Evolutionary conservation across 2,888 invertebrate species (phyloP).

Genomic region (Andrena haemorrhoa): DNA sequence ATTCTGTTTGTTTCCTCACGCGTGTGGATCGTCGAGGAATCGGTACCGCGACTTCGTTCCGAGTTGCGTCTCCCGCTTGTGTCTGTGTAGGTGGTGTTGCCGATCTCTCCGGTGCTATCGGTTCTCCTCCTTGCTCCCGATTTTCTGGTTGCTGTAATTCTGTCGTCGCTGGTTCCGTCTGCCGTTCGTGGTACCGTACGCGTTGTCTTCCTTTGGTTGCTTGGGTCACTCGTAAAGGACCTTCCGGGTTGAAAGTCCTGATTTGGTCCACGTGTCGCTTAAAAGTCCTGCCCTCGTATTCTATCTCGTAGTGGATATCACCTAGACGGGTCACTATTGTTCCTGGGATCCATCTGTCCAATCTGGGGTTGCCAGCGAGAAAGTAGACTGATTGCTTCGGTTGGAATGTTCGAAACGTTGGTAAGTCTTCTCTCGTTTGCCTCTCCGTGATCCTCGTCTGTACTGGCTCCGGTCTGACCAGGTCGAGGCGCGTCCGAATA

Average conservation of each 20-base stretch:
- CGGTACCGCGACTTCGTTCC: too few species aligned
- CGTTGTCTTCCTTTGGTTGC: too few species aligned
- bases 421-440: not conserved
- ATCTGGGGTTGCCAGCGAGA: not conserved
- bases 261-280: constrained; percentile 1
- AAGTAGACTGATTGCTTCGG: not conserved
- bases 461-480: constrained; percentile 22
- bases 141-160: too few species aligned
- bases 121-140: too few species aligned
- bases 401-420: not conserved
- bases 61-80: too few species aligned
- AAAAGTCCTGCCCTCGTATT: not conserved
- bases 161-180: too few species aligned
- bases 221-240: too few species aligned
- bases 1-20: too few species aligned
- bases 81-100: too few species aligned
- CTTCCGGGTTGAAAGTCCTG: not conserved
- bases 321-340: not conserved
- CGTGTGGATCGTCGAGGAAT: too few species aligned
- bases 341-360: not conserved
- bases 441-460: not conserved
- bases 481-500: constrained; percentile 48
- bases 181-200: too few species aligned
- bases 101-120: too few species aligned
- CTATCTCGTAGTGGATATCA: not conserved